Base-by-base conservation (phyloP, 2,797 vertebrate genomes). In the Coreius guichenoti region DNA sequence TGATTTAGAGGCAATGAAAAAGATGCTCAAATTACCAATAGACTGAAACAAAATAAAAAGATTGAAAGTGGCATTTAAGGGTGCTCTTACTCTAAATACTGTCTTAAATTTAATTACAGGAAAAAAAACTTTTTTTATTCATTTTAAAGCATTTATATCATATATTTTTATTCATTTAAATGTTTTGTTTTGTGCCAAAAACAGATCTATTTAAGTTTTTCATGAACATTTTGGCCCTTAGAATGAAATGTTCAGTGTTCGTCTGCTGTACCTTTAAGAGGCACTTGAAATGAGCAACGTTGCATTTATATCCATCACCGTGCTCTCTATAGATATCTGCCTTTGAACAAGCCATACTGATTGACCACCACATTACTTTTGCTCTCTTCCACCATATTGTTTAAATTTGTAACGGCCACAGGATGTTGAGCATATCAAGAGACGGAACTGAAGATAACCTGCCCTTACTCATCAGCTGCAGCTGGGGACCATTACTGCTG, bases 341-440 rank as follows among this genome's bases (percentile, higher is more conserved):
- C 65, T 33, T 36, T 68, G 16, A 61, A n/a, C 56, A 58, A 67
- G 16, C 69, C 26, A n/a, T 19, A 65, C 8, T 29, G 29, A 58
- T 39, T n/a, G 31, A 39, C 14, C 29, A 45, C 79, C 12, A 23
- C 26, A 36, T 65, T 47, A 49, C 45, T 26, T 74, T n/a, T 49
- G 54, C 26, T 5, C 31, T 43, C 31, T 33, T 54, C 47, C 49
- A 31, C 73, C 67, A 84, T 78, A 58, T 58, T 84, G 65, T 79
- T 84, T 26, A 69, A 17, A 70, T 70, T 70, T 58, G 67, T 84
- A 36, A 31, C 0, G 5, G 21, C 74, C 75, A 58, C 83, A 84
- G 75, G 74, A 31, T 69, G 49, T 51, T 23, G 21, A 84, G 51
- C 26, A 33, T 70, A n/a, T 51, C 8, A 3, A 39, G 65, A 70